A percentile compares a stretch with the other conserved stretches of the same genome.
Conservation (phyloP, 2,797 vertebrate species). For the Tarsius wallacei region DNA sequence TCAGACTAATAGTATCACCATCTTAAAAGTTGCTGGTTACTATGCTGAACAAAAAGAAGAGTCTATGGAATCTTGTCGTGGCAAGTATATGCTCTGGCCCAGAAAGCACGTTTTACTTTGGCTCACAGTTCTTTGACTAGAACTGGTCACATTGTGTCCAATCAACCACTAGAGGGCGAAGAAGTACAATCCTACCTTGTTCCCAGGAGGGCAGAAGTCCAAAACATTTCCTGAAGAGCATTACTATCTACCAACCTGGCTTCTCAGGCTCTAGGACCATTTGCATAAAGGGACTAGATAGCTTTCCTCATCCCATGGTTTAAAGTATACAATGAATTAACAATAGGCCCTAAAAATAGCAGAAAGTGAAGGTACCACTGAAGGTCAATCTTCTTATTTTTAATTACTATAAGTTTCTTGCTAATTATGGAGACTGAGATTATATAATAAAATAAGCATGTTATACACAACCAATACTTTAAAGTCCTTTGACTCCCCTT, state of each 20-base stretch:
- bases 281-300: neutral
- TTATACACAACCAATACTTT: neutral
- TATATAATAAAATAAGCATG: neutral
- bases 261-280: neutral
- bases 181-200: neutral
- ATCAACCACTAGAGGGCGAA: neutral
- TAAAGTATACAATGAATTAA: neutral
- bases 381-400: neutral
- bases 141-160: neutral
- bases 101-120: neutral
- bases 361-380: neutral
- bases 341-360: neutral
- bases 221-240: neutral
- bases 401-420: constrained; percentile 27
- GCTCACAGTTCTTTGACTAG: neutral
- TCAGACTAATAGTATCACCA: neutral
- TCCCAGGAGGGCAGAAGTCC: neutral
- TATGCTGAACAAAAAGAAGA: neutral
- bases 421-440: neutral
- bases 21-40: neutral
- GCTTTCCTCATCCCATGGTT: neutral
- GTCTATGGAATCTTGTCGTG: neutral
- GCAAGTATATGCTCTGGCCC: neutral
- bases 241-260: neutral
- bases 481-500: neutral